A percentile compares a stretch with the other conserved stretches of the same genome.
Conservation (phyloP, 2,888 invertebrate species). For the Apodemia mormo region DNA sequence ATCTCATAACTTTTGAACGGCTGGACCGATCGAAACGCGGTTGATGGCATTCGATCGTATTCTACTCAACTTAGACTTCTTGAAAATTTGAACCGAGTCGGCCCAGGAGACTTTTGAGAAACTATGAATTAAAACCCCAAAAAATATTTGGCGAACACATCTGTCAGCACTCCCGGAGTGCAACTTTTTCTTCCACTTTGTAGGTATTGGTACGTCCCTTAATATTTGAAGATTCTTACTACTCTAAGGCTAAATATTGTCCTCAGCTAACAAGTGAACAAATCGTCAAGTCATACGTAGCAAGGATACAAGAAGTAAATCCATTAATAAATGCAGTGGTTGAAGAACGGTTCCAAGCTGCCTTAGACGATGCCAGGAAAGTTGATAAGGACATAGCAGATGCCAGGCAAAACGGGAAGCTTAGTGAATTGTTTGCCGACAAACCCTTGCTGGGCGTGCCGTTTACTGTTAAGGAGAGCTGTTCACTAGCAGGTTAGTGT, state of each 20-base stretch:
- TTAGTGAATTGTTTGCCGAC: conserved; percentile 65
- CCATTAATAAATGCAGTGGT: conserved; percentile 84
- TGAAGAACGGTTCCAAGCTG: conserved; percentile 81
- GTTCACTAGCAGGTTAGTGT: conserved; percentile 85
- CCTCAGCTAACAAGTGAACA: conserved; percentile 82
- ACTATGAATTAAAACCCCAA: no score
- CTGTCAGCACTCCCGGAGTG: no score
- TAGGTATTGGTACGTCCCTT: background rate
- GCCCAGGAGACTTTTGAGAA: no score
- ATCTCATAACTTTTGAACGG: no score
- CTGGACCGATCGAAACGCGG: no score
- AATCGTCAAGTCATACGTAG: conserved; percentile 82
- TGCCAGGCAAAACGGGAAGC: conserved; percentile 47
- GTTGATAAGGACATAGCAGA: conserved; percentile 73
- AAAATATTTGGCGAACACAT: no score
- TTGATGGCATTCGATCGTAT: no score
- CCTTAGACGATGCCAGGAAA: conserved; percentile 83
- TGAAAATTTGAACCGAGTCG: no score
- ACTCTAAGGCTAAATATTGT: background rate
- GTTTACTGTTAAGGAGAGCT: conserved; percentile 90
- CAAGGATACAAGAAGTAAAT: conserved; percentile 84
- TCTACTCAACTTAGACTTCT: no score
- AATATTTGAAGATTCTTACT: no score
- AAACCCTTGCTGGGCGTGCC: conserved; percentile 91
- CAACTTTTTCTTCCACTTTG: background rate